Conservation (phyloP, 2,888 invertebrate genomes). For the Heterodera filipjevi region DNA sequence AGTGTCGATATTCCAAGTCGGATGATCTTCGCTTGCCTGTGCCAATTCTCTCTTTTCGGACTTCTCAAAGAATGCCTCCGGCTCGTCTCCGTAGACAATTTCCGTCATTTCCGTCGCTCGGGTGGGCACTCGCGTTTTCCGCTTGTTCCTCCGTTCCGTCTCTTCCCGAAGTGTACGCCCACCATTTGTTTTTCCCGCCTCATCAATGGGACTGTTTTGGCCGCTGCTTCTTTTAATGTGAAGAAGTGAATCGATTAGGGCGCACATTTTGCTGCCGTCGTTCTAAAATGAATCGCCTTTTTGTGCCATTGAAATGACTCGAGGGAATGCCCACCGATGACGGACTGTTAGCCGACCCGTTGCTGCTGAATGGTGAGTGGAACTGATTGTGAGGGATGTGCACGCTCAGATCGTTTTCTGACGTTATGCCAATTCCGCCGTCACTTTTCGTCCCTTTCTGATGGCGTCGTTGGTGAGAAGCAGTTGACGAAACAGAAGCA, state of each 20-base stretch:
- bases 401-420: slow-evolving; percentile 15
- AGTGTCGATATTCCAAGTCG: neutral
- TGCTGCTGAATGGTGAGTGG: neutral
- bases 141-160: slow-evolving; percentile 28
- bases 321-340: neutral
- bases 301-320: neutral
- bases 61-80: neutral
- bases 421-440: neutral
- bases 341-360: slow-evolving; percentile 6
- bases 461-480: neutral
- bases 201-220: slow-evolving; percentile 17
- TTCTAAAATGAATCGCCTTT: neutral
- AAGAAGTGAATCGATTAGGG: slow-evolving; percentile 5
- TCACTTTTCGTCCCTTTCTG: neutral
- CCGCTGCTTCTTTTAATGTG: slow-evolving; percentile 5
- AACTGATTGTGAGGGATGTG: neutral
- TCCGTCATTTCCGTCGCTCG: slow-evolving; percentile 26
- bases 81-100: neutral
- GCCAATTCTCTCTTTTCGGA: slow-evolving; percentile 23
- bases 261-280: slow-evolving; percentile 2
- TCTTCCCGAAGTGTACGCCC: slow-evolving; percentile 6
- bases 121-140: slow-evolving; percentile 28
- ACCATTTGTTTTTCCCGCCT: neutral
- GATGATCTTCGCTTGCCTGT: neutral
- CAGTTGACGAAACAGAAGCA: neutral